These are phyloP conservation scores for Grammomys dolichurus DNA, from an alignment of 2,113 vertebrate genomes.

Conservation along the genomic window DNA sequence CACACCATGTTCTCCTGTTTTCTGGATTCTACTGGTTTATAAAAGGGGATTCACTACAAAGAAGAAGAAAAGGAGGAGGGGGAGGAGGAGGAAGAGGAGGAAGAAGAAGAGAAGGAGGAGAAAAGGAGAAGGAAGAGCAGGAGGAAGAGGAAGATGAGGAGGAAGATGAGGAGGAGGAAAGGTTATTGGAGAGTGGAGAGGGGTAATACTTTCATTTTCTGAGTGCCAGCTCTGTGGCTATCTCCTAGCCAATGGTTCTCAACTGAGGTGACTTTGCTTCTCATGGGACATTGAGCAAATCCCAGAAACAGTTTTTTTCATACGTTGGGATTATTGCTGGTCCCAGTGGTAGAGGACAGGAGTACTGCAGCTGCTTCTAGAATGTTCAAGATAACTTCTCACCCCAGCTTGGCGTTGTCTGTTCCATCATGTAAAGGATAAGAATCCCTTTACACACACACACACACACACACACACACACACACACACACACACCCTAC, in stretches of 20 bases:
- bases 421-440: not conserved
- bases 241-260: not conserved
- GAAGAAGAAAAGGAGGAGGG: not conserved
- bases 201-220: not conserved
- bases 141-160: not conserved
- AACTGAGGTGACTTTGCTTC: not conserved
- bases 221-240: not conserved
- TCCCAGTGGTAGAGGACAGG: not conserved
- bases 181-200: not conserved
- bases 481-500: not conserved
- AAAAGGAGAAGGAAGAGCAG: not conserved
- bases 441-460: not conserved
- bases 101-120: not conserved
- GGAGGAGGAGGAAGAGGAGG: not conserved
- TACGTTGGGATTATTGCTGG: not conserved
- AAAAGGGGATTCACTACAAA: not conserved
- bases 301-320: not conserved
- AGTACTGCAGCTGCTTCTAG: not conserved
- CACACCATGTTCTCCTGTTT: not conserved
- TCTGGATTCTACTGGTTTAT: not conserved
- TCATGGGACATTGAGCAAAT: not conserved
- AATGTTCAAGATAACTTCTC: too few species aligned
- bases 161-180: not conserved
- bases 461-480: not conserved
- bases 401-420: not conserved